Evolutionary conservation across 2,113 vertebrate species (phyloP).

Genomic region (Todiramphus chloris): DNA sequence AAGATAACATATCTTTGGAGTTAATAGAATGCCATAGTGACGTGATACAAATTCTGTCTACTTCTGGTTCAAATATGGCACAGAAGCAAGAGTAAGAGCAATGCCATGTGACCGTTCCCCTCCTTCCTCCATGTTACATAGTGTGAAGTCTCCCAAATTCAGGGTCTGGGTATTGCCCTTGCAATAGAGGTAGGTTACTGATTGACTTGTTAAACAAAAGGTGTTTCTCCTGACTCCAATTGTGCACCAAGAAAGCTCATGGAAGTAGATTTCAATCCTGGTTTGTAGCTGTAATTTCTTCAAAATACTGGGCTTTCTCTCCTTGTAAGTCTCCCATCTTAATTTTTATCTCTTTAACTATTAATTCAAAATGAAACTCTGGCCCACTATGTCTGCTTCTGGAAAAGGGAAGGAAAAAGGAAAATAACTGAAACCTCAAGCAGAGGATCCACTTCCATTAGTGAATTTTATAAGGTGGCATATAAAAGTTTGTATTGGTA

Average conservation of each 20-base stretch:
- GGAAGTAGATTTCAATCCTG: not conserved
- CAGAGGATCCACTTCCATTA: conserved; percentile 43
- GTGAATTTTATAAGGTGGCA: conserved; percentile 51
- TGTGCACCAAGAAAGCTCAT: not conserved
- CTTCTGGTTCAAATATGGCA: not conserved
- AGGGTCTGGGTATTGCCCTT: not conserved
- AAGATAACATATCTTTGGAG: not conserved
- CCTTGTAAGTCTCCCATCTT: not conserved
- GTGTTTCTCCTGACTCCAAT: not conserved
- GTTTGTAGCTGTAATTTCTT: not conserved
- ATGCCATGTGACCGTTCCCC: not conserved
- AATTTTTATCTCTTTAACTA: not conserved
- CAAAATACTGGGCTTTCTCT: not conserved
- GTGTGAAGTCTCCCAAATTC: not conserved
- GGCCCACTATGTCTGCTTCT: not conserved
- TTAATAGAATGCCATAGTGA: not conserved
- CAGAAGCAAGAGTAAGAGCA: not conserved
- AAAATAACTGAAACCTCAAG: conserved; percentile 40
- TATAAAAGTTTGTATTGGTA: conserved; percentile 36
- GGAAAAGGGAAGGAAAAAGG: not conserved
- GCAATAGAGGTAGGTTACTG: not conserved
- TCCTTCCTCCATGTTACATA: not conserved
- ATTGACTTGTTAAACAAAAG: not conserved
- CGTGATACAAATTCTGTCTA: not conserved
- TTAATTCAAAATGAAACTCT: conserved; percentile 34